Evolutionary conservation across 2,113 vertebrate genomes (phyloP).

Genomic region (Gallinago media): DNA sequence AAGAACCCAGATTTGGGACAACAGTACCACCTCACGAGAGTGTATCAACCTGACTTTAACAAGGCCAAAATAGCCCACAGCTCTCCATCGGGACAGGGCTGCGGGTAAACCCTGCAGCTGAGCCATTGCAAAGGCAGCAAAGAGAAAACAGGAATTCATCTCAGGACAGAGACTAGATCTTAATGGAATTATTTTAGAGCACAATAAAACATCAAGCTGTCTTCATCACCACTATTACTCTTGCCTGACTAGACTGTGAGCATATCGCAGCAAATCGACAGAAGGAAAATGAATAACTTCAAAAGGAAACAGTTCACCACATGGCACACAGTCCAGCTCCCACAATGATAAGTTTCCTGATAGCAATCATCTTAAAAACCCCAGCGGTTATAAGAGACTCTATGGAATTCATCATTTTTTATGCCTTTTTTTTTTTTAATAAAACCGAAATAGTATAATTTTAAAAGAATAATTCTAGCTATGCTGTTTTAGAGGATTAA

Average conservation of each 20-base stretch:
- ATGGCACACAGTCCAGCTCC: background rate
- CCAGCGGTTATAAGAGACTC: background rate
- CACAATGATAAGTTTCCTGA: background rate
- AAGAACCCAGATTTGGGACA: background rate
- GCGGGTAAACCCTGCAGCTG: background rate
- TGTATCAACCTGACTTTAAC: background rate
- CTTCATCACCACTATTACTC: slow-evolving; percentile 19
- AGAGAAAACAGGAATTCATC: background rate
- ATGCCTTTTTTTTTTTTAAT: background rate
- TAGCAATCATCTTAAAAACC: slow-evolving; percentile 9
- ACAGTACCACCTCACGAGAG: background rate
- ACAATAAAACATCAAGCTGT: slow-evolving; percentile 24
- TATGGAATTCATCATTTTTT: background rate
- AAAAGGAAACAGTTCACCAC: background rate
- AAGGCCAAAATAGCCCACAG: rapidly evolving
- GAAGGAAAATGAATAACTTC: slow-evolving; percentile 40
- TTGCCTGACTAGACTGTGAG: background rate
- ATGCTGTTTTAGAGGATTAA: slow-evolving; percentile 37
- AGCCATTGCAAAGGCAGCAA: rapidly evolving
- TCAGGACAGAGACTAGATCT: background rate
- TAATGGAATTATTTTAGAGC: slow-evolving; percentile 28
- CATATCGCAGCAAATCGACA: background rate
- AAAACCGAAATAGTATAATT: background rate
- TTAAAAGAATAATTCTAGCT: background rate
- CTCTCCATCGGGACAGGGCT: rapidly evolving